Evolutionary conservation across 2,113 vertebrate species (phyloP).

Genomic region (Bujurquina vittata): DNA sequence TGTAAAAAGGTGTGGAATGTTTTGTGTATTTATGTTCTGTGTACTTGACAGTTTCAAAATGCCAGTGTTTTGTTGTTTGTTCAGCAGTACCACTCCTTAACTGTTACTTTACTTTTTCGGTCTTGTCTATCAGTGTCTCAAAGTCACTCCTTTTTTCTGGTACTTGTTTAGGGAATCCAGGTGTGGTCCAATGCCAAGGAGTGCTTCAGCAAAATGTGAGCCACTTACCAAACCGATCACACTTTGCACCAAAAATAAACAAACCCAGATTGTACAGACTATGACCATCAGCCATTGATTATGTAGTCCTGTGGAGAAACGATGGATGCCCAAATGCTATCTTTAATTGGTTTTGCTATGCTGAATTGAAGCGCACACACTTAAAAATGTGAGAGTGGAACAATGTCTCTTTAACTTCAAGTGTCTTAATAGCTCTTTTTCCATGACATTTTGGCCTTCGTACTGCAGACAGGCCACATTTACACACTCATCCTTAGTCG

Average conservation of each 20-base stretch:
- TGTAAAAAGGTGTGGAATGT: constrained; percentile 90
- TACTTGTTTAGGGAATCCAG: constrained; percentile 87
- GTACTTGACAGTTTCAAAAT: not conserved
- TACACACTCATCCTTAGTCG: not conserved
- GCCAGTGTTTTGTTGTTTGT: not conserved
- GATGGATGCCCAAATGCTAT: constrained; percentile 10
- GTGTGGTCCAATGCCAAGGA: constrained; percentile 97
- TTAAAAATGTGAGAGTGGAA: not conserved
- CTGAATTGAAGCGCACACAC: not conserved
- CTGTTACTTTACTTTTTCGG: not conserved
- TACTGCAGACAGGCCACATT: not conserved
- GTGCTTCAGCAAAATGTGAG: constrained; percentile 96
- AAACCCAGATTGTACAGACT: constrained; percentile 12
- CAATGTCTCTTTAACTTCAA: constrained; percentile 12
- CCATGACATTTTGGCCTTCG: not conserved
- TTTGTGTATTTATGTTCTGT: not conserved
- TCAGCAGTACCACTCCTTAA: not conserved
- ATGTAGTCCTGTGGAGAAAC: not conserved
- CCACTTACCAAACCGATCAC: constrained; percentile 20
- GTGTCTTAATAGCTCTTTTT: constrained; percentile 7
- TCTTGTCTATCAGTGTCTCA: not conserved
- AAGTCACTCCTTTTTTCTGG: constrained; percentile 4
- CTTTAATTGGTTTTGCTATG: constrained; percentile 23
- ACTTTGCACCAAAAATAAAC: constrained; percentile 11
- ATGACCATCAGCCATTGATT: constrained; percentile 8